A percentile compares a stretch with the other conserved stretches of the same genome.
These are phyloP conservation scores for Amazona vittata DNA, from an alignment of 2,113 vertebrate species.

Conservation along the genomic window DNA sequence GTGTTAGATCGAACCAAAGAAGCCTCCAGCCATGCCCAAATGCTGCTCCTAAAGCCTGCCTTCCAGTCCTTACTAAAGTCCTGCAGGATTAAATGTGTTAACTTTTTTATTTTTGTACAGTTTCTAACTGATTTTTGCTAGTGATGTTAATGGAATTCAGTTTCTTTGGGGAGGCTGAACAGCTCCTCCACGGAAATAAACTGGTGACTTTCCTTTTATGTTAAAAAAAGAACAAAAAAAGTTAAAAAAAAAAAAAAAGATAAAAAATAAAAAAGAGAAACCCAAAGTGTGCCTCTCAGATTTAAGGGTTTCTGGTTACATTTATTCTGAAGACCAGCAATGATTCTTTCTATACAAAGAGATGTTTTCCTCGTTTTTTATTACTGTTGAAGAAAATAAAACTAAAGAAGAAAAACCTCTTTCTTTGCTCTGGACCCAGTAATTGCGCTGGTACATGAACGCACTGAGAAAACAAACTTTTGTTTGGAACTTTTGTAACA, in stretches of 20 bases:
- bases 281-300: constrained; percentile 98
- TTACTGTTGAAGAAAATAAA: constrained; percentile 88
- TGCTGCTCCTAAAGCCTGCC: constrained; percentile 98
- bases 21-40: constrained; percentile 95
- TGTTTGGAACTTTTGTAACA: constrained; percentile 92
- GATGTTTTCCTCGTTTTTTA: constrained; percentile 88
- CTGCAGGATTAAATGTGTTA: constrained; percentile 88
- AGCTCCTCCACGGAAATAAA: constrained; percentile 77
- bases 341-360: constrained; percentile 99
- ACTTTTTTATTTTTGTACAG: constrained; percentile 89
- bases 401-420: constrained; percentile 80
- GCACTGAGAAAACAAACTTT: constrained; percentile 96
- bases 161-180: constrained; percentile 83
- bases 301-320: constrained; percentile 97
- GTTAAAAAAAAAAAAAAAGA: constrained; percentile 51
- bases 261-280: constrained; percentile 76
- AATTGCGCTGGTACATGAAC: constrained; percentile 96
- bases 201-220: constrained; percentile 84
- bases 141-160: constrained; percentile 89
- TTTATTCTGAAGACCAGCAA: constrained; percentile 98
- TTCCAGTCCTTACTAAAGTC: constrained; percentile 94
- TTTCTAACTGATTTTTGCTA: constrained; percentile 93
- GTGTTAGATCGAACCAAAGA: constrained; percentile 98
- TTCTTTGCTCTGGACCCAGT: constrained; percentile 98
- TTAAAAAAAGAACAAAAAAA: constrained; percentile 70